These are phyloP conservation scores for Melanotaenia boesemani DNA, from an alignment of 2,797 vertebrate species.

Conservation along the genomic window DNA sequence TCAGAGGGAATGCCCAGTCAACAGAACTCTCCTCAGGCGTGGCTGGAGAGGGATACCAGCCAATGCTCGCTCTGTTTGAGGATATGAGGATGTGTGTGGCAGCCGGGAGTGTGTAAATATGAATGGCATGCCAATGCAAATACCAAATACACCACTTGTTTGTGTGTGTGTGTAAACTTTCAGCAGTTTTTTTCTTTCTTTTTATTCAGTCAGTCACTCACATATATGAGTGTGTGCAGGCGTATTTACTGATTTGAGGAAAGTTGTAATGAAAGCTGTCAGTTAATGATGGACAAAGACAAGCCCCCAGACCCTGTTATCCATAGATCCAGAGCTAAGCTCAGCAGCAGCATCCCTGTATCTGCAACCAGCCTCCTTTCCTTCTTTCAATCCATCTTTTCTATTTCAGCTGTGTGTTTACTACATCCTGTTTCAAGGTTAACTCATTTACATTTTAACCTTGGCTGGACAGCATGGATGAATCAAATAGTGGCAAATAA, in stretches of 20 bases:
- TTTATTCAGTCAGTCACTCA: conserved; percentile 15
- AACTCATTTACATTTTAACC: neutral
- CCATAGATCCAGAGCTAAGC: conserved; percentile 55
- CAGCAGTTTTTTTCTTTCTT: conserved; percentile 12
- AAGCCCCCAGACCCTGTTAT: conserved; percentile 43
- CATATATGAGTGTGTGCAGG: conserved; percentile 18
- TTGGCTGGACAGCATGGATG: neutral
- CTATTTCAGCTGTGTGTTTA: neutral
- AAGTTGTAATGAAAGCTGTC: conserved; percentile 67
- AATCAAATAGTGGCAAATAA: neutral
- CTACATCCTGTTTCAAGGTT: neutral
- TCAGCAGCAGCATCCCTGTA: conserved; percentile 46
- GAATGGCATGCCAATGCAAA: neutral
- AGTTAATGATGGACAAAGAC: conserved; percentile 62
- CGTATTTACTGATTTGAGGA: conserved; percentile 23
- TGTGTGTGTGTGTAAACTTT: conserved; percentile 26
- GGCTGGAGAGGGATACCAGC: conserved; percentile 58
- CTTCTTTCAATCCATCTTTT: neutral
- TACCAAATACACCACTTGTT: neutral
- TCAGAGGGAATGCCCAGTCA: conserved; percentile 68
- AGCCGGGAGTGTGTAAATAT: neutral
- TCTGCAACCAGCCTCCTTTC: conserved; percentile 23
- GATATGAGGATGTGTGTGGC: conserved; percentile 29
- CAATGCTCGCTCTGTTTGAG: conserved; percentile 26
- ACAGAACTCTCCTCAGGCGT: conserved; percentile 45